Evolutionary conservation across 2,113 vertebrate genomes (phyloP).

Genomic region (Nannobrachium achirus): DNA sequence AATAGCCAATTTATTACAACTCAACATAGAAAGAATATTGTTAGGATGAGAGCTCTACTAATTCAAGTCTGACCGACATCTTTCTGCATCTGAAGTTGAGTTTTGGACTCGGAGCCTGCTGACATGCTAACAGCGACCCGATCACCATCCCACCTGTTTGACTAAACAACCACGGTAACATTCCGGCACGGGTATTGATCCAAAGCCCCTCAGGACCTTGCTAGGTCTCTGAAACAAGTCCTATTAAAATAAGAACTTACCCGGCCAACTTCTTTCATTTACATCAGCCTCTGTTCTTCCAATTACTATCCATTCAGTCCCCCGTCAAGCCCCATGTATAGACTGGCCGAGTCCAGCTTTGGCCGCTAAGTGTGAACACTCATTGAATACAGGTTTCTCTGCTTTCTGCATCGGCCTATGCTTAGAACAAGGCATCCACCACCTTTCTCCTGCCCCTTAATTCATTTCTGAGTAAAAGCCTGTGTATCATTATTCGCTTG

Average conservation of each 20-base stretch:
- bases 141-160: slow-evolving; percentile 34
- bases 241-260: slow-evolving; percentile 42
- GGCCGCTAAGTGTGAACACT: slow-evolving; percentile 1
- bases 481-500: slow-evolving; percentile 76
- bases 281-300: slow-evolving; percentile 35
- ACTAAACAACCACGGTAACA: slow-evolving; percentile 45
- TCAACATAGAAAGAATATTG: no score
- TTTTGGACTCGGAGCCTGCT: no score
- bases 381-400: slow-evolving; percentile 9
- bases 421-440: slow-evolving; percentile 39
- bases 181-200: slow-evolving; percentile 54
- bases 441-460: slow-evolving; percentile 73
- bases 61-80: no score
- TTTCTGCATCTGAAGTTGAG: no score
- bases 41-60: no score
- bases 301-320: slow-evolving; percentile 35
- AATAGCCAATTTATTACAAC: no score
- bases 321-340: slow-evolving; percentile 12
- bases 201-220: slow-evolving; percentile 29
- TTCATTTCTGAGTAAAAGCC: slow-evolving; percentile 77
- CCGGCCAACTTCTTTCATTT: slow-evolving; percentile 35
- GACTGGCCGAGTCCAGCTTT: slow-evolving; percentile 2
- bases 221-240: slow-evolving; percentile 43
- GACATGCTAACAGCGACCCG: not conserved
- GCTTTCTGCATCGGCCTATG: slow-evolving; percentile 27